Evolutionary conservation across 2,113 vertebrate species (phyloP).

Genomic region (Mesocricetus auratus): DNA sequence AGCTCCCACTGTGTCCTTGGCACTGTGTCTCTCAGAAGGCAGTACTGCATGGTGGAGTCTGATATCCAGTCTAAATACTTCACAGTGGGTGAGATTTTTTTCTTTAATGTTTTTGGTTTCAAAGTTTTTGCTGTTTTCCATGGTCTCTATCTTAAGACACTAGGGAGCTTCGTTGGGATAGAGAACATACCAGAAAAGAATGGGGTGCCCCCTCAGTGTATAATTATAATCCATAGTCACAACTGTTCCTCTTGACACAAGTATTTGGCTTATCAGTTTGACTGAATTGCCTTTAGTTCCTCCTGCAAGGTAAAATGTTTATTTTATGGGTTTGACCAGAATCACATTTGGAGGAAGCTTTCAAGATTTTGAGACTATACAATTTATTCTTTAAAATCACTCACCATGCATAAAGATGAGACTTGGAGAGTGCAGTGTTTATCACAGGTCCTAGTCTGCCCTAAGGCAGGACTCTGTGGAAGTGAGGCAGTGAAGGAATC

Average conservation of each 20-base stretch:
- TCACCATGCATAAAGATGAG: constrained; percentile 44
- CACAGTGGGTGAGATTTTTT: not conserved
- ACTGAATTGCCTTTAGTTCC: not conserved
- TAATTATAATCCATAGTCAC: not conserved
- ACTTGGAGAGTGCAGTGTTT: not conserved
- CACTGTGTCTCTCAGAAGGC: constrained; percentile 8
- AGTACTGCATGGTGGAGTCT: not conserved
- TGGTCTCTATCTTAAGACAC: constrained; percentile 39
- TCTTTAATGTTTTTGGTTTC: constrained; percentile 26
- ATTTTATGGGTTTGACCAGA: constrained; percentile 16
- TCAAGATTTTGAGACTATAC: constrained; percentile 48
- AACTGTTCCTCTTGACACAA: not conserved
- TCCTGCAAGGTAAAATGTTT: not conserved
- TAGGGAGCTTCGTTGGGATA: constrained; percentile 25
- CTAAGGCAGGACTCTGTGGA: not conserved
- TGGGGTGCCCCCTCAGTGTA: not conserved
- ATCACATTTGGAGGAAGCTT: not conserved
- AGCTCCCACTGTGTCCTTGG: not conserved
- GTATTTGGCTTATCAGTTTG: not conserved
- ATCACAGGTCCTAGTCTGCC: not conserved
- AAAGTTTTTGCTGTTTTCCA: constrained; percentile 29
- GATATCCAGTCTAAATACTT: not conserved
- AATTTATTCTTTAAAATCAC: not conserved
- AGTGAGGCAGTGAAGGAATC: not conserved
- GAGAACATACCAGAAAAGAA: constrained; percentile 37